Evolutionary conservation across 2,888 invertebrate species (phyloP).

Genomic region (Loripinus fragilis): DNA sequence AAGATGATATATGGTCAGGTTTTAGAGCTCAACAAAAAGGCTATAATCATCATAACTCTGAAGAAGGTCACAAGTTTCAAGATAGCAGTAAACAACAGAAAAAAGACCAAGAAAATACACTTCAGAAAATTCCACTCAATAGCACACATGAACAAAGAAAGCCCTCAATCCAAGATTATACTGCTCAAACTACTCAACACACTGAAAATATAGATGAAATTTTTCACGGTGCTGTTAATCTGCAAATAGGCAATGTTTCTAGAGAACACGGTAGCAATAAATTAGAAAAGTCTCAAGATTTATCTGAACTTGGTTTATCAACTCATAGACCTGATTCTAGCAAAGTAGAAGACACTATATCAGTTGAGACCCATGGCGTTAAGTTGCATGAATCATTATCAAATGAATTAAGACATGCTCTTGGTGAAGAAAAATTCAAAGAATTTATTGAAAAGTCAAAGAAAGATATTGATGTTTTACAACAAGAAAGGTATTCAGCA

Average conservation of each 20-base stretch:
- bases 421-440: conserved; percentile 70
- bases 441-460: conserved; percentile 68
- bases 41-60: neutral
- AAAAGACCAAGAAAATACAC: neutral
- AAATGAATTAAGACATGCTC: conserved; percentile 58
- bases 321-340: conserved; percentile 74
- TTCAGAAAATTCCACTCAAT: neutral
- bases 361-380: conserved; percentile 44
- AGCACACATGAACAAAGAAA: neutral
- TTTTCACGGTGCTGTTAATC: conserved; percentile 26
- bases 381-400: conserved; percentile 59
- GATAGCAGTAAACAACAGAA: neutral
- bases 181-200: neutral
- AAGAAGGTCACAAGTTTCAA: neutral
- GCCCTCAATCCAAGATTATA: neutral
- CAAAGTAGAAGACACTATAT: conserved; percentile 28
- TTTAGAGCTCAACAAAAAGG: conserved; percentile 19
- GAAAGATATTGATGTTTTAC: conserved; percentile 66
- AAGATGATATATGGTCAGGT: conserved; percentile 56
- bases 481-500: conserved; percentile 47
- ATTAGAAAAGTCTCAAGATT: conserved; percentile 48
- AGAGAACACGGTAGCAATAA: neutral
- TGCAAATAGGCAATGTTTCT: neutral
- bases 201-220: conserved; percentile 40
- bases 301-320: conserved; percentile 68